phyloP scores from a whole-genome alignment of 2,888 invertebrate genomes.

The Leucoptera coffeella region DNA sequence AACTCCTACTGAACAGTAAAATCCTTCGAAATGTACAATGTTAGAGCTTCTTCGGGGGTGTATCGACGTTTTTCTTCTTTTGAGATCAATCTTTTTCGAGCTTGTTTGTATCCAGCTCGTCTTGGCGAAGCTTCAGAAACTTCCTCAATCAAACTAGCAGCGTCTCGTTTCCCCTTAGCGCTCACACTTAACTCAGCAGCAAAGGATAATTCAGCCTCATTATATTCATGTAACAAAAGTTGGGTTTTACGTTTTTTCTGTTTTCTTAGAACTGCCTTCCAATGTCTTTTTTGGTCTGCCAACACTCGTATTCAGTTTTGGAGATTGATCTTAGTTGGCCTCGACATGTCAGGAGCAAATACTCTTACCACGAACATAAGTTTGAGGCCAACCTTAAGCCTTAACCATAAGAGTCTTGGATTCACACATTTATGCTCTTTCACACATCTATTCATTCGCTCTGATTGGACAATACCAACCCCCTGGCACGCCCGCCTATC shows the following conservation, averaged over 20 bases:
- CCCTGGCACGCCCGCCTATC: too few species aligned
- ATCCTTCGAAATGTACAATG: too few species aligned
- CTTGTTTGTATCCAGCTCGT: constrained; percentile 1
- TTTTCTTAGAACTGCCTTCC: background rate
- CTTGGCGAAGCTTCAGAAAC: constrained; percentile 1
- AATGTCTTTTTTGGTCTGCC: background rate
- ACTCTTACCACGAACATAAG: too few species aligned
- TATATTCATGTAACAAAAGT: background rate
- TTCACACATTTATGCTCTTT: too few species aligned
- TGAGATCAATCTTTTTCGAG: background rate
- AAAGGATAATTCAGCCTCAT: background rate
- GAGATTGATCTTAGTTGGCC: background rate
- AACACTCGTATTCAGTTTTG: background rate
- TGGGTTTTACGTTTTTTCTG: background rate
- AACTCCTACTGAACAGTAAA: too few species aligned
- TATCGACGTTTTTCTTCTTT: constrained; percentile 1
- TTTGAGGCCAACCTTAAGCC: too few species aligned
- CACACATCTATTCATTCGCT: too few species aligned
- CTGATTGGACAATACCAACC: too few species aligned
- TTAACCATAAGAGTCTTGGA: too few species aligned
- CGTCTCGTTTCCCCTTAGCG: background rate
- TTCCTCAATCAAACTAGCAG: constrained; percentile 2
- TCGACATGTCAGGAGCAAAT: too few species aligned
- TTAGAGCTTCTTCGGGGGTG: constrained; percentile 1
- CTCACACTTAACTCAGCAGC: background rate